Percentiles rank a stretch among this genome's conserved stretches.
These are phyloP conservation scores for Brachionus asplanchnoidis DNA, from an alignment of 1,140 invertebrate genomes.

Conservation along the genomic window DNA sequence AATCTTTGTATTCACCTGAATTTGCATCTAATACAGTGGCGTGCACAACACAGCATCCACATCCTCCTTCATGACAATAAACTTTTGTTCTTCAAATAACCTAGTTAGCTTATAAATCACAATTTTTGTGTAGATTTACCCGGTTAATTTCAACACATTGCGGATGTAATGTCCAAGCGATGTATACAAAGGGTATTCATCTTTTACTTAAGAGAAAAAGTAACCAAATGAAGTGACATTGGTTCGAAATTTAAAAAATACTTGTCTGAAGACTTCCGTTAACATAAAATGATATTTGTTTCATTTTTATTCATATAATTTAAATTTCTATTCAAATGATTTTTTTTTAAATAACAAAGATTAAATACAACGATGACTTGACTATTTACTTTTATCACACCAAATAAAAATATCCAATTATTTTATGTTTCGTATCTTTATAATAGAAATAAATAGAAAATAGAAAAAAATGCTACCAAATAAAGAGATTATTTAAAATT, in stretches of 20 bases:
- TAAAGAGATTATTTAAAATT: background rate
- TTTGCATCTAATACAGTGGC: slow-evolving; percentile 55
- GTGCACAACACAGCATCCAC: slow-evolving; percentile 68
- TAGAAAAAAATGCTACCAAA: too few species aligned
- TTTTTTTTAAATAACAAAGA: background rate
- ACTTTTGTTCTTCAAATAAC: slow-evolving; percentile 64
- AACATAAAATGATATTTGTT: slow-evolving; percentile 22
- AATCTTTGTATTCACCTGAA: slow-evolving; percentile 59
- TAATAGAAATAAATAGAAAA: too few species aligned
- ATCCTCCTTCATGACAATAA: slow-evolving; percentile 72
- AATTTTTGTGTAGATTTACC: background rate
- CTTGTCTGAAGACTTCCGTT: slow-evolving; percentile 1
- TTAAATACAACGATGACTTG: background rate
- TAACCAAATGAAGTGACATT: background rate
- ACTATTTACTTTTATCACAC: background rate
- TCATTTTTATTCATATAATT: background rate
- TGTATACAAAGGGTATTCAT: background rate
- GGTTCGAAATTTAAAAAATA: background rate
- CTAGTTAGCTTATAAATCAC: too few species aligned
- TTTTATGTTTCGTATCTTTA: background rate
- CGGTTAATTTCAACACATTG: slow-evolving; percentile 26
- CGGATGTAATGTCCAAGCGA: background rate
- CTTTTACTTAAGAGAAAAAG: background rate
- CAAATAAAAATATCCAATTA: background rate
- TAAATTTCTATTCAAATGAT: background rate